Conservation (phyloP, 1,140 invertebrate species). For the Micrasema longulum region DNA sequence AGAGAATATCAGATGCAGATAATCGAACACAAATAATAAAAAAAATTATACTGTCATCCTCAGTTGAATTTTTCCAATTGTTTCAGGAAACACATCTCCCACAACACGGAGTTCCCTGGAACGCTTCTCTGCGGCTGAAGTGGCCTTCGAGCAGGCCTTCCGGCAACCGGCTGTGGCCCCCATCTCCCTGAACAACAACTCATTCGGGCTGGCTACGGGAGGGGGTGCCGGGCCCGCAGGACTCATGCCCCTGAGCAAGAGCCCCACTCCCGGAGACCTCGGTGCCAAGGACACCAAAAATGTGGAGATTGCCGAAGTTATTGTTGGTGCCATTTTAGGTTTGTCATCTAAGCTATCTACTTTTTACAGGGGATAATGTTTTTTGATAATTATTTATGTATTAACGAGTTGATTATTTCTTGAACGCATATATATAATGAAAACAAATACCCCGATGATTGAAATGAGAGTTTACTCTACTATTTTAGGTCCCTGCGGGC, state of each 20-base stretch:
- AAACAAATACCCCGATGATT: no score
- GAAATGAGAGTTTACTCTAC: no score
- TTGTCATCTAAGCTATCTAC: conserved; percentile 23
- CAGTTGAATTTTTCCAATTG: neutral
- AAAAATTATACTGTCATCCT: no score
- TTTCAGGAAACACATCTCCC: conserved; percentile 71
- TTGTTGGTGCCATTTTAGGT: conserved; percentile 96
- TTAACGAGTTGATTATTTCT: neutral
- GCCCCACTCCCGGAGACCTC: conserved; percentile 83
- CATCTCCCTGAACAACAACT: conserved; percentile 81
- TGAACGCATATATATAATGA: no score
- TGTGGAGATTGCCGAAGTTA: conserved; percentile 93
- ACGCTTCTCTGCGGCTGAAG: conserved; percentile 72
- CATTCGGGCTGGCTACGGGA: conserved; percentile 81
- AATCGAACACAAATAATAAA: no score
- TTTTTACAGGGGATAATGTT: no score
- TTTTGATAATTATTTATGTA: neutral
- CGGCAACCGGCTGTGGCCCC: conserved; percentile 76
- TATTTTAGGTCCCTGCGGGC: conserved; percentile 88
- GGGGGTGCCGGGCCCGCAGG: conserved; percentile 80
- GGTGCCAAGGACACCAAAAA: conserved; percentile 84
- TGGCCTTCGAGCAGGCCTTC: conserved; percentile 76
- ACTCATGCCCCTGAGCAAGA: conserved; percentile 87
- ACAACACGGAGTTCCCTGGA: conserved; percentile 75
- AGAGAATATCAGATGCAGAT: no score